A percentile compares a stretch with the other conserved stretches of the same genome.
These are phyloP conservation scores for Phyllotreta cruciferae DNA, from an alignment of 2,888 invertebrate genomes.

Conservation along the genomic window DNA sequence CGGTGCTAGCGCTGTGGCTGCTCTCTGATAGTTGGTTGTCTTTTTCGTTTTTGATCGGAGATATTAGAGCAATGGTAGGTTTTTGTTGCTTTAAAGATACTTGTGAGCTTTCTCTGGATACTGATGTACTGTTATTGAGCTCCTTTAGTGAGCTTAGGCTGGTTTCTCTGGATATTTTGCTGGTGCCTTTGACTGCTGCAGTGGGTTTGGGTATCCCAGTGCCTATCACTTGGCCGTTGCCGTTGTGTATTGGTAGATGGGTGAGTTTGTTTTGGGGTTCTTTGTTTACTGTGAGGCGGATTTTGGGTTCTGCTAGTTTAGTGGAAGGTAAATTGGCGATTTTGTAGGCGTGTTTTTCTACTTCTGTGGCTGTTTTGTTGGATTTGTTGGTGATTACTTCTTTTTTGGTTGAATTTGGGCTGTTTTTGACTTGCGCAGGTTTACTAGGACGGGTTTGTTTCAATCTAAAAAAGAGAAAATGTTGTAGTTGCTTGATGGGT, in stretches of 20 bases:
- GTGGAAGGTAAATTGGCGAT: slow-evolving; percentile 53
- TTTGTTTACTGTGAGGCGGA: slow-evolving; percentile 48
- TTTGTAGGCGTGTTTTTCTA: slow-evolving; percentile 59
- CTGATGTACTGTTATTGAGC: slow-evolving; percentile 49
- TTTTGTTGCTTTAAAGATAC: slow-evolving; percentile 49
- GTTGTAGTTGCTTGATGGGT: too few relatives aligned
- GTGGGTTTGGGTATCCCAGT: slow-evolving; percentile 90
- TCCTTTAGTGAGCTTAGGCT: slow-evolving; percentile 59
- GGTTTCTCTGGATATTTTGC: slow-evolving; percentile 71
- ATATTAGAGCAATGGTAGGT: slow-evolving; percentile 66
- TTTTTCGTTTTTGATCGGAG: slow-evolving; percentile 74
- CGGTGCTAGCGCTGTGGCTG: slow-evolving; percentile 71
- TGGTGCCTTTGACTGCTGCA: slow-evolving; percentile 89
- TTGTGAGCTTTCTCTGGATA: slow-evolving; percentile 57
- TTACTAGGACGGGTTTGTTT: slow-evolving; percentile 55
- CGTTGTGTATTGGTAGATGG: slow-evolving; percentile 34
- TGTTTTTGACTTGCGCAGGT: slow-evolving; percentile 51
- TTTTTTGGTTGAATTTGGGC: slow-evolving; percentile 55
- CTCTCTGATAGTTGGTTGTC: slow-evolving; percentile 70
- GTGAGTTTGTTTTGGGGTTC: slow-evolving; percentile 35
- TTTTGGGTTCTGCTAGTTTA: slow-evolving; percentile 56
- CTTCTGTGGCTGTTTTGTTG: slow-evolving; percentile 53
- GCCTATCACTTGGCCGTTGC: slow-evolving; percentile 56
- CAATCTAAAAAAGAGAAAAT: slow-evolving; percentile 38
- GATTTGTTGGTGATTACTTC: slow-evolving; percentile 47